These are phyloP conservation scores for Drosophila auraria DNA, from an alignment of 1,140 invertebrate genomes.

Conservation along the genomic window DNA sequence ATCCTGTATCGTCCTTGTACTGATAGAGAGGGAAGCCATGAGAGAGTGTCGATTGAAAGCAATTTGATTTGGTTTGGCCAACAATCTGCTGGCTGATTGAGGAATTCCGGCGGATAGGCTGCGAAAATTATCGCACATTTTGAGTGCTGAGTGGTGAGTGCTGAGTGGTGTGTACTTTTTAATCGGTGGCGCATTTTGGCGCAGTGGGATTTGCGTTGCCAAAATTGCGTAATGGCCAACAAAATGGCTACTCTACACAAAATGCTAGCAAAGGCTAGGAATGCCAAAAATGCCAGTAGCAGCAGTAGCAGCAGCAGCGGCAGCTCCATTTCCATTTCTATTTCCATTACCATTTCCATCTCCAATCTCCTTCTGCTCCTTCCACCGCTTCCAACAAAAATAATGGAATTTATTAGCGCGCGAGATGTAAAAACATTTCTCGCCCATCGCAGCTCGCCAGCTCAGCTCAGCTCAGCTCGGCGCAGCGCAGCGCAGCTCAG, in stretches of 20 bases:
- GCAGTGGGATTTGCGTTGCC: conserved; percentile 33
- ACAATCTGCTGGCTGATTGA: conserved; percentile 38
- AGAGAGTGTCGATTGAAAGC: conserved; percentile 37
- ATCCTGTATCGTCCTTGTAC: conserved; percentile 14
- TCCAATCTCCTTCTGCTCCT: not conserved
- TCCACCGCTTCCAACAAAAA: conserved; percentile 12
- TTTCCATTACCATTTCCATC: conserved; percentile 1
- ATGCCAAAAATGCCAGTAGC: conserved; percentile 21
- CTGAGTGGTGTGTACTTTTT: conserved; percentile 15
- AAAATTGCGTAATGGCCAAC: conserved; percentile 40
- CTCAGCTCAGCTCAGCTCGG: not conserved
- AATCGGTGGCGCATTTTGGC: conserved; percentile 30
- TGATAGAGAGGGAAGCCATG: conserved; percentile 4
- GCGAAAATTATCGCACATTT: conserved; percentile 34
- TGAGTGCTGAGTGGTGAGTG: conserved; percentile 3
- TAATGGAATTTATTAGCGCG: conserved; percentile 39
- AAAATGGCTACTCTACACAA: not conserved
- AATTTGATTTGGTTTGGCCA: conserved; percentile 44
- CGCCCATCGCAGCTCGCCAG: conserved; percentile 18
- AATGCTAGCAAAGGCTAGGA: conserved; percentile 25
- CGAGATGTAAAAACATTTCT: conserved; percentile 43
- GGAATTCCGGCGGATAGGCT: conserved; percentile 29
- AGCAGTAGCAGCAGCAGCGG: not conserved
- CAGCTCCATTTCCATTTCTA: conserved; percentile 8
- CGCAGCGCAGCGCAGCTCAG: not conserved